A percentile compares a stretch with the other conserved stretches of the same genome.
Evolutionary conservation across 2,797 vertebrate genomes (phyloP).

Genomic region (Novumbra hubbsi): DNA sequence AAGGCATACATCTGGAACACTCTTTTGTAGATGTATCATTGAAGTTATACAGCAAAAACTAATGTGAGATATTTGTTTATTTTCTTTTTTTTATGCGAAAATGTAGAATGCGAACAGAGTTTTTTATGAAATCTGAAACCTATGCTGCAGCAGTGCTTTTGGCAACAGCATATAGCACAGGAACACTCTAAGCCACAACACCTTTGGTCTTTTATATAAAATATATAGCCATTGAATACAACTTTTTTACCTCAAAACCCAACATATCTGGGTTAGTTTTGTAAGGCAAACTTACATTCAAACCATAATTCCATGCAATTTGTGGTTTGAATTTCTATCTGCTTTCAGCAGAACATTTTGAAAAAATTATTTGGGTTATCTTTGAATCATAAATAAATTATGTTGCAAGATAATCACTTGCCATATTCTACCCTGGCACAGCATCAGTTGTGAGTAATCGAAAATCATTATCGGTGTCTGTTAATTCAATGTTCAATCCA

Average conservation of each 20-base stretch:
- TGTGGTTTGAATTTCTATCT: slow-evolving; percentile 43
- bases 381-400: slow-evolving; percentile 58
- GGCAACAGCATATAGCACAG: no score
- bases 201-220: neutral
- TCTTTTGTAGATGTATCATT: no score
- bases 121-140: no score
- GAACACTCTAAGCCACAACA: neutral
- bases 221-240: neutral
- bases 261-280: slow-evolving; percentile 21
- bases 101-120: no score
- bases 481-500: slow-evolving; percentile 43
- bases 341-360: slow-evolving; percentile 39
- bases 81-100: no score
- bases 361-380: slow-evolving; percentile 47
- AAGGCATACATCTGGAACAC: no score
- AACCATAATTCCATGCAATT: slow-evolving; percentile 42
- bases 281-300: neutral
- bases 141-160: no score
- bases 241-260: neutral
- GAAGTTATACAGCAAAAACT: no score
- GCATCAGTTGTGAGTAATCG: slow-evolving; percentile 54
- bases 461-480: slow-evolving; percentile 47
- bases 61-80: no score
- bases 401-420: slow-evolving; percentile 43
- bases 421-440: slow-evolving; percentile 56